phyloP scores from a whole-genome alignment of 2,113 vertebrate species.

The Tringa solitaria region DNA sequence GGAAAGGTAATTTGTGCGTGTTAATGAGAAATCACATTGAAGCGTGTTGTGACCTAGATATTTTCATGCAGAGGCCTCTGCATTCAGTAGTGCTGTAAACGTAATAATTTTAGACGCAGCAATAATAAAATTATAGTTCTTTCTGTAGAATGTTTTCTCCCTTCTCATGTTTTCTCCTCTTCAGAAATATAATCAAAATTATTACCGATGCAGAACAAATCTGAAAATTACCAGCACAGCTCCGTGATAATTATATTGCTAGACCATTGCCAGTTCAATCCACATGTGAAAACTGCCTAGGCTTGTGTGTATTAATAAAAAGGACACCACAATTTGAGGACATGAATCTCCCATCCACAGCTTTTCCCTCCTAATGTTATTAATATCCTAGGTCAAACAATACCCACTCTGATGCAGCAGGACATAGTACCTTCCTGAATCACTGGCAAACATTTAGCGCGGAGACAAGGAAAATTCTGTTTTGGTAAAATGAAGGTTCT shows the following conservation, averaged over 20 bases:
- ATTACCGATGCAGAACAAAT: not conserved
- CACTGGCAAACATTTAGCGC: not conserved
- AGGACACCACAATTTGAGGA: not conserved
- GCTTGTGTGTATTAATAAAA: not conserved
- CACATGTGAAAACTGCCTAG: not conserved
- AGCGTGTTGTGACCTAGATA: constrained; percentile 13
- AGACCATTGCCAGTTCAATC: not conserved
- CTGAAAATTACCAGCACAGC: not conserved
- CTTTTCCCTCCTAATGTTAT: not conserved
- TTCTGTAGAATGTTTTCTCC: not conserved
- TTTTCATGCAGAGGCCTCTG: not conserved
- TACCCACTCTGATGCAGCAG: not conserved
- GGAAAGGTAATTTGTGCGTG: not conserved
- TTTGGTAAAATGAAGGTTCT: not conserved
- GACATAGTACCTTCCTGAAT: not conserved
- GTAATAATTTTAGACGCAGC: not conserved
- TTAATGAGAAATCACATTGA: constrained; percentile 20
- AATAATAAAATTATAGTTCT: constrained; percentile 8
- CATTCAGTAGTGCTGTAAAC: not conserved
- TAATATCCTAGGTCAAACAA: not conserved
- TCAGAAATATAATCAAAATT: not conserved
- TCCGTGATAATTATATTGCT: not conserved
- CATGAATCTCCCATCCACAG: not conserved
- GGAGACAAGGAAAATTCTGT: not conserved
- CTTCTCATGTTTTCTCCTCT: not conserved